Evolutionary conservation across 2,888 invertebrate genomes (phyloP).

Genomic region (Acanthococcus lagerstroemiae): DNA sequence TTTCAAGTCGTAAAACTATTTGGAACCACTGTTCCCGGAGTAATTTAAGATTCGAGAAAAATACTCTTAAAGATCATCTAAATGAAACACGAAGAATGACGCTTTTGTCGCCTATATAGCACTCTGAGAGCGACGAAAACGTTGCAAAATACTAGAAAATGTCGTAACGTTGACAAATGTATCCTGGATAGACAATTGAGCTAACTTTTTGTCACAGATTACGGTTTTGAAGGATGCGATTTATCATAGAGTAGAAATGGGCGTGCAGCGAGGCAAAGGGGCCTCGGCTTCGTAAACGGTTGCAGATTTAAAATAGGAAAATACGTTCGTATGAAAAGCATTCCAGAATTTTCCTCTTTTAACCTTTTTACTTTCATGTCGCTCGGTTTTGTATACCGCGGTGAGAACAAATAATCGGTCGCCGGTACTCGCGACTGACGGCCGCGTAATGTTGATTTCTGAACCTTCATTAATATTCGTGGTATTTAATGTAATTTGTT

Average conservation of each 20-base stretch:
- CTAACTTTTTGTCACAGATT: conserved; percentile 20
- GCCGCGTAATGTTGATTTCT: neutral
- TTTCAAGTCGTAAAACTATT: too few relatives aligned
- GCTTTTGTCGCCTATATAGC: neutral
- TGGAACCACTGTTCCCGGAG: neutral
- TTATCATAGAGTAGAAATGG: conserved; percentile 6
- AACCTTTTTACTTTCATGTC: too few relatives aligned
- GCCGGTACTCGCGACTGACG: too few relatives aligned
- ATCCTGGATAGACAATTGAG: conserved; percentile 10
- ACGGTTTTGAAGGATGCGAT: conserved; percentile 16
- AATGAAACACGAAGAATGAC: neutral
- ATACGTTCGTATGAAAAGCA: too few relatives aligned
- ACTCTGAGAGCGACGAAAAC: neutral
- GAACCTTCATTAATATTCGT: neutral
- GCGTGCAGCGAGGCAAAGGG: neutral
- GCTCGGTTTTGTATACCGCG: too few relatives aligned
- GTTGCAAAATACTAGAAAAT: neutral
- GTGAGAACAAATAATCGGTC: too few relatives aligned
- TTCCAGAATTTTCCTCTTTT: too few relatives aligned
- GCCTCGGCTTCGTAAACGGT: neutral
- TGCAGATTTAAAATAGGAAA: neutral
- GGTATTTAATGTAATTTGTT: too few relatives aligned
- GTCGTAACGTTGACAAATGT: conserved; percentile 15
- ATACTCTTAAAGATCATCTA: neutral
- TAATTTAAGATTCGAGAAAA: neutral